A percentile compares a stretch with the other conserved stretches of the same genome.
These are phyloP conservation scores for Falcaria lacertinaria DNA, from an alignment of 2,888 invertebrate genomes.

Conservation along the genomic window DNA sequence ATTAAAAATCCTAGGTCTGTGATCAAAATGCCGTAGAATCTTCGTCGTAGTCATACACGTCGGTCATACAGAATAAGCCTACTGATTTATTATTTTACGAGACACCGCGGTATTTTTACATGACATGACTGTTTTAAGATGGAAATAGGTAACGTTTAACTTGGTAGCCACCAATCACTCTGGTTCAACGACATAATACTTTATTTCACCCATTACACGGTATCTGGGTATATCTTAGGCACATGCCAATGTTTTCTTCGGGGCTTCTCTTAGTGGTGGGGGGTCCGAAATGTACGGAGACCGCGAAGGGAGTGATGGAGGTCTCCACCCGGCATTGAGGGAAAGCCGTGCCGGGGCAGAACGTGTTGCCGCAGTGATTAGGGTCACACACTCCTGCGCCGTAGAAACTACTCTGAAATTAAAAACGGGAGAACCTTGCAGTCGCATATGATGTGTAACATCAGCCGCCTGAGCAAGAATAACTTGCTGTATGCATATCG, in stretches of 20 bases:
- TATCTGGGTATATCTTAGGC: slow-evolving; percentile 85
- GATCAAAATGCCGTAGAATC: too few relatives aligned
- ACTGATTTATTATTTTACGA: too few relatives aligned
- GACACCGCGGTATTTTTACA: too few relatives aligned
- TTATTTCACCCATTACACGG: slow-evolving; percentile 72
- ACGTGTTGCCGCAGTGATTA: slow-evolving; percentile 87
- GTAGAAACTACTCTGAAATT: slow-evolving; percentile 76
- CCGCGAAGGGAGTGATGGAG: slow-evolving; percentile 87
- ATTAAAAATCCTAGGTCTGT: too few relatives aligned
- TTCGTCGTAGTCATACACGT: too few relatives aligned
- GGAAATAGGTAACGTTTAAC: too few relatives aligned
- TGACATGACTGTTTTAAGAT: too few relatives aligned
- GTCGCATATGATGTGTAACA: too few relatives aligned
- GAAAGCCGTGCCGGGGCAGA: slow-evolving; percentile 78
- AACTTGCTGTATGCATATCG: too few relatives aligned
- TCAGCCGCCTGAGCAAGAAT: too few relatives aligned
- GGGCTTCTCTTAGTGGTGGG: slow-evolving; percentile 82
- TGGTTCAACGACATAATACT: neutral
- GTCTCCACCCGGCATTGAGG: slow-evolving; percentile 84
- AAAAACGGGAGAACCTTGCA: slow-evolving; percentile 14
- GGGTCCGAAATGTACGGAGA: slow-evolving; percentile 88
- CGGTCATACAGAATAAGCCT: too few relatives aligned
- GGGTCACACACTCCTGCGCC: slow-evolving; percentile 86
- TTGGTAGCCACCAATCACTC: too few relatives aligned
- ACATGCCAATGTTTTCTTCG: slow-evolving; percentile 91